Evolutionary conservation across 2,113 vertebrate genomes (phyloP), one percentile per base, ranked within the genome.

Genomic region (Vulpes vulpes): DNA sequence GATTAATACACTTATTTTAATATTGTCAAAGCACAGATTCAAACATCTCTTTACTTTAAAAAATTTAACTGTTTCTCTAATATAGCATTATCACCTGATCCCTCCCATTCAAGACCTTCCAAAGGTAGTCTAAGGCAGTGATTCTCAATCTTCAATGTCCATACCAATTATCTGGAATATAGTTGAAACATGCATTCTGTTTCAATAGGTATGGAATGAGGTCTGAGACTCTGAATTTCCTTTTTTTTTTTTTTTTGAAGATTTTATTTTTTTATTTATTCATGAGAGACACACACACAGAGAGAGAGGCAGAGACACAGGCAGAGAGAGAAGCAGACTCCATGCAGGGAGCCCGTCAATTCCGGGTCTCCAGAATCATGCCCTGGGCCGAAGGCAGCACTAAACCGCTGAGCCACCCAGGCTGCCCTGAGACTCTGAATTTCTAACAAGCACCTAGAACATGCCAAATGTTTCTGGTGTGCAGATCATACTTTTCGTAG

Each of bases 1-100:
- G 57, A 65, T 94, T 92, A 94, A 92, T 65, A 35, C 8, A 92
- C 17, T 82, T 65, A 78, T 38, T 38, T 95, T 92, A 95, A 91
- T 55, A 79, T 69, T 91, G n/a, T 17, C 59, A 91, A 93, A 89
- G 38, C 7, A 81, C 55, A 95, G 12, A 86, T 62, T 95, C 49
- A 86, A 59, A 65, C 20, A 85, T 51, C 38, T 93, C 27, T 94
- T 15, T 64, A 95, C 11, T 38, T 92, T 22, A 86, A 92, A 95
- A 69, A 25, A 71, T 67, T 84, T 87, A 86, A 89, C 19, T 81
- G 11, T 53, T 80, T 81, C 86, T 91, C 49, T 85, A 71, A 64
- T 32, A 83, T 49, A 82, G 20, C 32, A 83, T 82, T 64, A 65
- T 64, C 95, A 94, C 25, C 59, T 92, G 30, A 59, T 82, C 23